Evolutionary conservation across 2,888 invertebrate genomes (phyloP), one percentile per base, ranked within the genome.

Genomic region (Leucozona laternaria): DNA sequence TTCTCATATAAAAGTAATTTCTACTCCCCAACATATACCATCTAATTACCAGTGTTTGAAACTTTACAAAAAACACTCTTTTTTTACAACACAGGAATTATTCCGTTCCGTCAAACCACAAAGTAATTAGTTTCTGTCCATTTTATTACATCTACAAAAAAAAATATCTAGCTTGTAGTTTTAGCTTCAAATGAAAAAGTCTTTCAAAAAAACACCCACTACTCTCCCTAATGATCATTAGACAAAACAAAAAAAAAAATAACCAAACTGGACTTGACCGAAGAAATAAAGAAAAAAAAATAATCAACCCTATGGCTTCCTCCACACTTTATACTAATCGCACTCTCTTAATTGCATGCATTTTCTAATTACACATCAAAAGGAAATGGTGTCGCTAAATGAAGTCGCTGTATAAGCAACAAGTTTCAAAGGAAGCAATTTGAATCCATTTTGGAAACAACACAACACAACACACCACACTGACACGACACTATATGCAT

Each of bases 281-380:
- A 62, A 17, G 43, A 37, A 58, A 34, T n/a, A n/a, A 2, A 34
- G 15, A 80, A 55, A 55, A 57, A 58, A 31, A 5, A 28, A 7
- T 22, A 70, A 15, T 20, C 17, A 11, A 48, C 70, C 48, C 53
- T 64, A 76, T 66, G 57, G 40, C 80, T 76, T 79, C 45, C 53
- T 60, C 77, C 76, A 79, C 80, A 80, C 76, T 76, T 68, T 50
- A n/a, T n/a, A 48, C 76, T 76, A 84, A 80, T 76, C 76, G 71
- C 80, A 79, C 66, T 66, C 75, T 31, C 75, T 45, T 84, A 79
- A 84, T 84, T 79, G 79, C 79, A 84, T 84, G 71, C 84, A 84
- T 84, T 84, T 84, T 79, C 80, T 84, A 84, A 77, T 84, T 80
- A 79, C 79, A 84, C 76, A 66, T 76, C 84, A 80, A 84, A 66